phyloP scores from a whole-genome alignment of 2,113 vertebrate genomes.

The Alligator mississippiensis region DNA sequence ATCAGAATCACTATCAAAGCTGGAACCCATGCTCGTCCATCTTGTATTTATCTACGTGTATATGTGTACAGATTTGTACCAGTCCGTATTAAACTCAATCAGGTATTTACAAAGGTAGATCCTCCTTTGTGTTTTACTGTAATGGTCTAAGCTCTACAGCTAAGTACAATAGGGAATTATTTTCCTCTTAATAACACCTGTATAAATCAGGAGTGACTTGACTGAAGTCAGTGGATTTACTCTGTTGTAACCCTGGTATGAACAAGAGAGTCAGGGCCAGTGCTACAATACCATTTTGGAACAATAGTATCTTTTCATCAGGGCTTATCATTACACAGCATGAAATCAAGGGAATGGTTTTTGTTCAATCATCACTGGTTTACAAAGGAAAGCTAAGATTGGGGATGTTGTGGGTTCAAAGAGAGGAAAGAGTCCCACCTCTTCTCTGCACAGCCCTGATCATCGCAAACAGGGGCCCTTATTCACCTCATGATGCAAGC shows the following conservation, averaged over 20 bases:
- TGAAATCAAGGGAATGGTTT: neutral
- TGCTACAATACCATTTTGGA: neutral
- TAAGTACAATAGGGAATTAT: neutral
- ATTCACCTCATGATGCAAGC: too few relatives aligned
- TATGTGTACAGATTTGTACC: accelerated
- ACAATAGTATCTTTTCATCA: neutral
- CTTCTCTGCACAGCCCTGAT: too few relatives aligned
- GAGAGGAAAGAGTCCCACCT: neutral
- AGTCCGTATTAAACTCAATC: neutral
- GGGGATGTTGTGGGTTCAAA: neutral
- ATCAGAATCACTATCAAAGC: neutral
- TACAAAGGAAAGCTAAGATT: neutral
- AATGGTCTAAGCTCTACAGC: neutral
- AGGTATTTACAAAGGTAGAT: neutral
- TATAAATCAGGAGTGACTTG: neutral
- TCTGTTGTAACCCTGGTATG: neutral
- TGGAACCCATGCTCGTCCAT: neutral
- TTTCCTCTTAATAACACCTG: neutral
- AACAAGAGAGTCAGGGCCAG: neutral
- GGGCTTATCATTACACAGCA: neutral
- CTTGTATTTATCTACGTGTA: neutral
- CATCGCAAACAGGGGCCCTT: too few relatives aligned
- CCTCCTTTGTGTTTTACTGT: neutral
- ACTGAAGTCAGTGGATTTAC: neutral
- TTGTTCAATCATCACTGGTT: neutral